Evolutionary conservation across 1,140 invertebrate genomes (phyloP), one percentile per base, ranked within the genome.

Genomic region (Acromyrmex echinatior): DNA sequence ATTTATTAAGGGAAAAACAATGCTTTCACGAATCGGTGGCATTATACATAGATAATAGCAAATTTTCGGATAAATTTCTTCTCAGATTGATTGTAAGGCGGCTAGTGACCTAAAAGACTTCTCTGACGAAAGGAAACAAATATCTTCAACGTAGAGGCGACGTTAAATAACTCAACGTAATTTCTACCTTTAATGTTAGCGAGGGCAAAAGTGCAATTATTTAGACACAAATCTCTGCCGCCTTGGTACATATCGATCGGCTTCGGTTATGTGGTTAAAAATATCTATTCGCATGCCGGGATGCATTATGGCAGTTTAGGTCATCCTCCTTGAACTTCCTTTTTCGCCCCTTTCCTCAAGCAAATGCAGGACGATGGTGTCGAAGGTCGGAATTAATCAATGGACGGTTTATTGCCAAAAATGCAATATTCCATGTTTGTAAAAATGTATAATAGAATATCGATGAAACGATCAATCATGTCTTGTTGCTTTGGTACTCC

Each of bases 241-340:
- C 71, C 85, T 82, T 74, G 66, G 86, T 53, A 53, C 39, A 76
- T 92, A 94, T 94, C 90, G 93, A 94, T 94, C 87, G 81, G 10
- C 78, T 90, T 93, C 87, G 87, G 88, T 85, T 87, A 90, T 80
- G 87, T 65, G 85, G 90, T 92, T 93, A 93, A 93, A 94, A 94
- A 93, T 93, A 93, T 93, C 91, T 93, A 92, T 93, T 93, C 91
- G 92, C 92, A 93, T 93, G 90, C 91, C 91, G 70, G 86, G 87
- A 91, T 92, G 82, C 88, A 92, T 92, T 90, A 91, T 66, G 81
- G 71, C 66, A 87, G 88, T 89, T 93, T 92, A 91, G 84, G 35
- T 21, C 66, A 84, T 60, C 84, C 86, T 91, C 86, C 89, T 85
- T 90, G 80, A 84, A 84, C 80, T 84, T 84, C 25, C 79, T 81